Percentiles rank a stretch among this genome's conserved stretches.
Evolutionary conservation across 2,113 vertebrate species (phyloP).

Genomic region (Ageneiosus marmoratus): DNA sequence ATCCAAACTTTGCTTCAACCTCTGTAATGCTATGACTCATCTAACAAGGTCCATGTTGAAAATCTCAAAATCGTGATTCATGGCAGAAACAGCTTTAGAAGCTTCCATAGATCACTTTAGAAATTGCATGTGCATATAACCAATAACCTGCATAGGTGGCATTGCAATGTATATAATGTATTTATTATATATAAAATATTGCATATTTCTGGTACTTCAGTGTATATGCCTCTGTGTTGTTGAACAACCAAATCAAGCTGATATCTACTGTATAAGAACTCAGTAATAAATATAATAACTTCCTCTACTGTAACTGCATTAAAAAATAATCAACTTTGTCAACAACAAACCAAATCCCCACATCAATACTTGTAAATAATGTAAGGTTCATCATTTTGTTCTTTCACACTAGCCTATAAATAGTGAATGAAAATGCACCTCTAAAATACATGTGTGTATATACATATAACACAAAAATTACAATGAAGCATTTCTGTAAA

Average conservation of each 20-base stretch:
- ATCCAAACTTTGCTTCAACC: too few species aligned
- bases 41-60: too few species aligned
- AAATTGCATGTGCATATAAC: too few species aligned
- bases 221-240: not conserved
- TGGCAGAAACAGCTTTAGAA: too few species aligned
- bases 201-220: too few species aligned
- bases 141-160: too few species aligned
- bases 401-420: not conserved
- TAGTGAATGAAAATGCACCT: not conserved
- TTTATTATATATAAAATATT: too few species aligned
- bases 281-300: not conserved
- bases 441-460: not conserved
- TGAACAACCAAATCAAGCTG: not conserved
- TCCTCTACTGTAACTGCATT: not conserved
- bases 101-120: too few species aligned
- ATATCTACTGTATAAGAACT: not conserved
- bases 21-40: too few species aligned
- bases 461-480: not conserved
- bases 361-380: not conserved
- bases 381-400: not conserved
- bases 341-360: not conserved
- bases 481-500: not conserved
- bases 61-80: too few species aligned
- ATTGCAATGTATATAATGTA: too few species aligned
- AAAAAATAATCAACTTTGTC: not conserved